Conservation (phyloP, 2,113 vertebrate species). For the Xerus inauris region DNA sequence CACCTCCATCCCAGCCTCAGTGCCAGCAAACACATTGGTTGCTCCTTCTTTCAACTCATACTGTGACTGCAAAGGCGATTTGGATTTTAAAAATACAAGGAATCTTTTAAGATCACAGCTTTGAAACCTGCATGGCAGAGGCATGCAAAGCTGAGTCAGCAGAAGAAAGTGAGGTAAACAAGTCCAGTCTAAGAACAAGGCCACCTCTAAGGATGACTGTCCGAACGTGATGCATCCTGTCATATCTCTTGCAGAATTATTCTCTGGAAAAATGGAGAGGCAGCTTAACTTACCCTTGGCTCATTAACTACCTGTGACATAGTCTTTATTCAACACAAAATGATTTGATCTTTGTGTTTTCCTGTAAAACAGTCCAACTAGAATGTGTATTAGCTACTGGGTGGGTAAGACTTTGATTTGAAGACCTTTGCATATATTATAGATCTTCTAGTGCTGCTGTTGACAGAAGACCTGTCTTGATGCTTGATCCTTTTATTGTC, state of each 20-base stretch:
- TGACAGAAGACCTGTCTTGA: neutral
- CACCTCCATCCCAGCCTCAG: neutral
- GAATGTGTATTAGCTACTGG: neutral
- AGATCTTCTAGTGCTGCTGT: neutral
- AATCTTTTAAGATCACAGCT: neutral
- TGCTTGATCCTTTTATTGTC: neutral
- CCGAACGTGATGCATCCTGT: fast-evolving
- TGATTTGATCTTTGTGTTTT: neutral
- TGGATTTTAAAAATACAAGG: neutral
- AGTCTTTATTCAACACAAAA: neutral
- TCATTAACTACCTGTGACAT: too few relatives aligned
- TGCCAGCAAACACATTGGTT: neutral
- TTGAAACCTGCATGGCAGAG: neutral
- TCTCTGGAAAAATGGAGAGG: neutral
- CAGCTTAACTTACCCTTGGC: neutral
- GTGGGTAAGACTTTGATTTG: neutral
- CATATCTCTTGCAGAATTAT: neutral
- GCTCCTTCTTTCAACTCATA: neutral
- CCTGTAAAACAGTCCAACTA: neutral
- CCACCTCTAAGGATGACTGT: neutral
- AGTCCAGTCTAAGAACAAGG: neutral
- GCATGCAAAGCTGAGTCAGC: neutral
- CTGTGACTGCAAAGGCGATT: neutral
- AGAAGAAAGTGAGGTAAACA: neutral
- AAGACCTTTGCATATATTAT: neutral